These are phyloP conservation scores for Fragum sueziense DNA, from an alignment of 2,888 invertebrate genomes.

Conservation along the genomic window DNA sequence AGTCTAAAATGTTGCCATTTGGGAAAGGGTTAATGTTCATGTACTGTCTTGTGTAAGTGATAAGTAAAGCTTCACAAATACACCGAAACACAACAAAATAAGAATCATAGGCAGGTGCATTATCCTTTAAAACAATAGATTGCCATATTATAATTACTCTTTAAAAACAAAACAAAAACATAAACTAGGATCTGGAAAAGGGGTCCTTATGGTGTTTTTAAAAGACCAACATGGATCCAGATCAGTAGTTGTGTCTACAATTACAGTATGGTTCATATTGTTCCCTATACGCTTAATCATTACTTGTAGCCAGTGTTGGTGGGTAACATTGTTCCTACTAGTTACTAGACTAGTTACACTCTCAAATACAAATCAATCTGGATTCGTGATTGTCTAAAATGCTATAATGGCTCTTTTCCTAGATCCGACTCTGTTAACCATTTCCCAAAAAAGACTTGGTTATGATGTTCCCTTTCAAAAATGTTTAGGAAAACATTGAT, in stretches of 20 bases:
- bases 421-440: no score
- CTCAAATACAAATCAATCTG: neutral
- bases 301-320: neutral
- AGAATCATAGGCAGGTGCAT: neutral
- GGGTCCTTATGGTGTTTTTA: neutral
- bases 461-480: neutral
- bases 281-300: neutral
- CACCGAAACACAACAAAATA: no score
- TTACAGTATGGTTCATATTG: neutral
- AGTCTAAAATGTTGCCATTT: neutral
- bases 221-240: neutral
- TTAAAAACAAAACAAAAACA: neutral
- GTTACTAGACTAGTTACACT: neutral
- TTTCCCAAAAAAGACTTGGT: neutral
- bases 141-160: neutral
- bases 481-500: neutral
- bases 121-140: neutral
- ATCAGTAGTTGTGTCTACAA: neutral
- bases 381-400: no score
- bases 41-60: neutral
- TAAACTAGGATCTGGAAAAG: neutral
- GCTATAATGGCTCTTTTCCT: no score
- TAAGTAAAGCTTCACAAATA: neutral
- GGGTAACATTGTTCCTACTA: neutral
- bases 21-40: neutral